Evolutionary conservation across 2,797 vertebrate species (phyloP).

Genomic region (Cichlasoma orientale): DNA sequence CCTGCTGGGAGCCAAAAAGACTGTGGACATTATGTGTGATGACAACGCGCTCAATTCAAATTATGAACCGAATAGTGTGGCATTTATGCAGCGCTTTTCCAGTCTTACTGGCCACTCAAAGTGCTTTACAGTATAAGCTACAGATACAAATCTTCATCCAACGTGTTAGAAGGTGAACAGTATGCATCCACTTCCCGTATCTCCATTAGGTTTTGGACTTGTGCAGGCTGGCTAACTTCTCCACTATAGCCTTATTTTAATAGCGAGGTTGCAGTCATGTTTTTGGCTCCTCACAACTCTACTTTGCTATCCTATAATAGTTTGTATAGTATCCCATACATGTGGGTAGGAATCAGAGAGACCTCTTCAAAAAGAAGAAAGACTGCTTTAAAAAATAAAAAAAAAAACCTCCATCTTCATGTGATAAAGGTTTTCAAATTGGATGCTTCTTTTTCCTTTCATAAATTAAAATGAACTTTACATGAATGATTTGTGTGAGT

Average conservation of each 20-base stretch:
- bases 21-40: background rate
- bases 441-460: background rate
- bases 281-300: background rate
- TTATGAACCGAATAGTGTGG: background rate
- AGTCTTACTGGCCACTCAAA: background rate
- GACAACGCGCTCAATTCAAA: background rate
- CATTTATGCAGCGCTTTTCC: background rate
- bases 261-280: too few species aligned
- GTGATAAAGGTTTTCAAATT: background rate
- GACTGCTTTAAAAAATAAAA: too few species aligned
- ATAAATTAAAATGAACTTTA: background rate
- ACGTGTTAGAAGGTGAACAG: background rate
- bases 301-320: background rate
- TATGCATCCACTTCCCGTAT: background rate
- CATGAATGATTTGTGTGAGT: background rate
- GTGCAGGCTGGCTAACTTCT: background rate
- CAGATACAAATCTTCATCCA: background rate
- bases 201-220: background rate
- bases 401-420: too few species aligned
- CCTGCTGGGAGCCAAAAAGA: background rate
- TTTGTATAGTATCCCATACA: background rate
- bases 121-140: background rate
- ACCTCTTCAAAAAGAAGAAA: too few species aligned
- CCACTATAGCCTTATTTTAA: background rate
- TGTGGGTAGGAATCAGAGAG: too few species aligned